Conservation (phyloP, 2,888 invertebrate genomes). For the Quadriops clusia region DNA sequence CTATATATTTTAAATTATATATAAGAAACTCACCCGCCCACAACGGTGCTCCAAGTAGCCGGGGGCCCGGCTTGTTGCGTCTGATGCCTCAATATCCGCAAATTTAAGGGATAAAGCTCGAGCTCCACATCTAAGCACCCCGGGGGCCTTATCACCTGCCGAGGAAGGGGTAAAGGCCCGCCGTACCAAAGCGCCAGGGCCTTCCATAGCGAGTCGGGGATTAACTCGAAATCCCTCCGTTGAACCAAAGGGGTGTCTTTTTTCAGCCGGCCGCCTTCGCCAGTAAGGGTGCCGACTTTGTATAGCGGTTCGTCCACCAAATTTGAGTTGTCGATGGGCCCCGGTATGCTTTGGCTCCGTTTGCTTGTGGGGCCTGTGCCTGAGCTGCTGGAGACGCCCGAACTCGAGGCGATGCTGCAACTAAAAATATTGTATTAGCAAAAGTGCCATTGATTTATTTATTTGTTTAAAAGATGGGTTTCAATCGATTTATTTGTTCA, state of each 20-base stretch:
- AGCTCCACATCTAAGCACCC: conserved; percentile 56
- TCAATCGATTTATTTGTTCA: too few species aligned
- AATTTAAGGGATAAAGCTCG: conserved; percentile 71
- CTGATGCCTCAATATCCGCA: conserved; percentile 63
- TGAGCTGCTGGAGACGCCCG: conserved; percentile 48
- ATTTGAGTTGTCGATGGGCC: conserved; percentile 64
- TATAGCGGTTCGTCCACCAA: conserved; percentile 46
- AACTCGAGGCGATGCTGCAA: conserved; percentile 43
- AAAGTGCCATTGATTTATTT: too few species aligned
- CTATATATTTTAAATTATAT: too few species aligned
- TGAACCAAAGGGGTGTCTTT: conserved; percentile 61
- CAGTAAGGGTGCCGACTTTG: conserved; percentile 63
- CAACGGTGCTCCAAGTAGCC: conserved; percentile 28
- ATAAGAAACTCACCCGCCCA: conserved; percentile 31
- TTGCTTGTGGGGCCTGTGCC: conserved; percentile 39
- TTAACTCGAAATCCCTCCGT: conserved; percentile 72
- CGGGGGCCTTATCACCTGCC: conserved; percentile 66
- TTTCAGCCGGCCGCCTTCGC: conserved; percentile 72
- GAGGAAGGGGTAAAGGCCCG: conserved; percentile 61
- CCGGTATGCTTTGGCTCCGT: conserved; percentile 41
- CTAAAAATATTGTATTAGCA: too few species aligned
- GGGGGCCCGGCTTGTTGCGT: conserved; percentile 28
- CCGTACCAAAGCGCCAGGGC: conserved; percentile 75
- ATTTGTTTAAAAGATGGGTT: too few species aligned
- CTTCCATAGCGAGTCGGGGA: conserved; percentile 80